These are phyloP conservation scores for Brachionus rotundiformis DNA, from an alignment of 1,140 invertebrate species.

Conservation along the genomic window DNA sequence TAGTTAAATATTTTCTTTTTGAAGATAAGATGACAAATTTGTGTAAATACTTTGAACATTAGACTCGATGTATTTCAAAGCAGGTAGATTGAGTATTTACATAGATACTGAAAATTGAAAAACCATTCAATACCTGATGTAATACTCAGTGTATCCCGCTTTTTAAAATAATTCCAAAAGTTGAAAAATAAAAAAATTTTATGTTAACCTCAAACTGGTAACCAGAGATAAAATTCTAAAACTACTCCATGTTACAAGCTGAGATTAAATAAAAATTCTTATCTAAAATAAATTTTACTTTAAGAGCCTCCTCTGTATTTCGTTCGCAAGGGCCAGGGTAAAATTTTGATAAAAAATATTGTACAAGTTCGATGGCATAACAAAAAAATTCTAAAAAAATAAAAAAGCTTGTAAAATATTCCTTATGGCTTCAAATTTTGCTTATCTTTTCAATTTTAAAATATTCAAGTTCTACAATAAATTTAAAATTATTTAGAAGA, in stretches of 20 bases:
- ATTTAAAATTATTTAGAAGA: not conserved
- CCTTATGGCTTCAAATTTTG: constrained; percentile 49
- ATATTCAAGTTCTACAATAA: constrained; percentile 24
- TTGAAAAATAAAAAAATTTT: not conserved
- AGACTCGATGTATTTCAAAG: not conserved
- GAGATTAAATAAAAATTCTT: constrained; percentile 47
- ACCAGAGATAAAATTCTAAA: constrained; percentile 31
- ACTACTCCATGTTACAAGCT: constrained; percentile 52
- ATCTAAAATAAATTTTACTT: not conserved
- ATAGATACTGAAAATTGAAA: constrained; percentile 50
- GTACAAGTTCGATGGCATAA: not conserved
- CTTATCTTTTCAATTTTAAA: constrained; percentile 27
- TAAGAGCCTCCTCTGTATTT: not conserved
- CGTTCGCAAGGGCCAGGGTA: not conserved
- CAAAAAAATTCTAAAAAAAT: not conserved
- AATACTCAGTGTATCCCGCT: constrained; percentile 44
- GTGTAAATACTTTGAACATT: not conserved
- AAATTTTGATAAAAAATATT: constrained; percentile 10
- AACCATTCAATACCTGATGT: constrained; percentile 52
- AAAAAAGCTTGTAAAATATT: constrained; percentile 22
- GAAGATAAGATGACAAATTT: not conserved
- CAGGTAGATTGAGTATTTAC: constrained; percentile 45
- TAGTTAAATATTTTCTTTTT: not conserved
- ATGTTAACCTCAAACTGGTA: constrained; percentile 51
- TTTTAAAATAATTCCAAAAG: not conserved